Conservation (phyloP, 1,140 invertebrate genomes). For the Magallana angulata region DNA sequence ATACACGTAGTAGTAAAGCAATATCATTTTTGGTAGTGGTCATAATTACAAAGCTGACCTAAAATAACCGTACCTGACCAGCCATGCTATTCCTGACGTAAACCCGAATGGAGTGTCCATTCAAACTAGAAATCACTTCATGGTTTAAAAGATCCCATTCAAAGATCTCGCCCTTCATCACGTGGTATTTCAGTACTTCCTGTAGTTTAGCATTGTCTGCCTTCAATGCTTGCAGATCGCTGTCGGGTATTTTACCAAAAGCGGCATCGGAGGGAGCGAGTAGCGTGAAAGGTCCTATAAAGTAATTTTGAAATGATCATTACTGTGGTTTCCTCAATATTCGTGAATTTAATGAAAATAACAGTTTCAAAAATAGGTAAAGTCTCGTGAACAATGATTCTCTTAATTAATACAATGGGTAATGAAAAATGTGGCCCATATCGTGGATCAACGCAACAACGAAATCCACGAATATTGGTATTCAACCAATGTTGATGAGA, state of each 20-base stretch:
- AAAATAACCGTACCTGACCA: not conserved
- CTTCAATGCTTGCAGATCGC: constrained; percentile 83
- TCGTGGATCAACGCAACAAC: no score
- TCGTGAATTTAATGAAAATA: no score
- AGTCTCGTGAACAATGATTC: no score
- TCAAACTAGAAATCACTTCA: constrained; percentile 61
- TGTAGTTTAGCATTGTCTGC: constrained; percentile 85
- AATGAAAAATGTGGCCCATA: no score
- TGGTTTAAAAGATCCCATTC: constrained; percentile 62
- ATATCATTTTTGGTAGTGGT: not conserved
- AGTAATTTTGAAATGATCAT: no score
- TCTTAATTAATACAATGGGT: no score
- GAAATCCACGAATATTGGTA: no score
- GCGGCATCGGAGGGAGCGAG: constrained; percentile 91
- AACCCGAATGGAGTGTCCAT: constrained; percentile 67
- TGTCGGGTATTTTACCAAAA: constrained; percentile 84
- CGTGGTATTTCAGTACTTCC: constrained; percentile 88
- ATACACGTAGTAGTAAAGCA: not conserved
- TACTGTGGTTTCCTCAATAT: no score
- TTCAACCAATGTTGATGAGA: no score
- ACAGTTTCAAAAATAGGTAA: no score
- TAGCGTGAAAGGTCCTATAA: constrained; percentile 85
- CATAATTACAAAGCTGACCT: no score
- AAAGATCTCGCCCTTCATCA: constrained; percentile 79
- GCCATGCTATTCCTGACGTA: constrained; percentile 37